Base-by-base conservation (phyloP, 1,140 invertebrate genomes). In the Octopus bimaculoides region DNA sequence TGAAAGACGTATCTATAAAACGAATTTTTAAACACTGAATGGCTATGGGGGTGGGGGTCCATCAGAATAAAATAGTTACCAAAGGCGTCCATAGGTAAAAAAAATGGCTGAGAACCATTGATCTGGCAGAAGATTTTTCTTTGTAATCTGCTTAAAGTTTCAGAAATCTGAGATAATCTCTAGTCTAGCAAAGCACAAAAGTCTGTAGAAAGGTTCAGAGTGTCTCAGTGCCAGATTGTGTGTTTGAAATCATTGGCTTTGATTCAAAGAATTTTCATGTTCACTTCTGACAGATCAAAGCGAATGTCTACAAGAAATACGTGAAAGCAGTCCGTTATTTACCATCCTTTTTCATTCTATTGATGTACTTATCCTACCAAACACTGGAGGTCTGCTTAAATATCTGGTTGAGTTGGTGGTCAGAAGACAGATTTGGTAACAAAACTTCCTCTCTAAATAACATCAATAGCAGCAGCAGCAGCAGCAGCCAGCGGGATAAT, bases 241-340 rank as follows among this genome's bases (percentile, higher is more conserved):
- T 41, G 26, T 41, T 41, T 41, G 26, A 41, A 0, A 41, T 41
- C 26, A 41, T 41, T 41, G 26, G 26, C 26, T 17, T 3, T 61
- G 9, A 61, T 61, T 17, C 56, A 61, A 17, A 12, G 17, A 17
- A 61, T 61, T 61, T 17, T 61, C 9, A 61, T 61, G 56, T 61
- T 61, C 3, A 41, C 26, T 41, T 41, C 26, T 41, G 26, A 17
- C 88, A 95, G 94, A 94, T 96, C 0, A 95, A 96, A 92, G 94
- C 94, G 92, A 89, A 91, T 82, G 95, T 98, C 0, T 98, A 97
- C 91, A 93, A 94, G 81, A 93, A 97, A 88, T 98, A 98, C 86
- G 92, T 97, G 79, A 93, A 92, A 86, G 95, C 95, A 41, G 94
- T 97, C 77, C 96, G 96, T 77, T 89, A 94, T 82, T 90, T 93